Evolutionary conservation across 2,888 invertebrate species (phyloP).

Genomic region (Xylota sylvarum): DNA sequence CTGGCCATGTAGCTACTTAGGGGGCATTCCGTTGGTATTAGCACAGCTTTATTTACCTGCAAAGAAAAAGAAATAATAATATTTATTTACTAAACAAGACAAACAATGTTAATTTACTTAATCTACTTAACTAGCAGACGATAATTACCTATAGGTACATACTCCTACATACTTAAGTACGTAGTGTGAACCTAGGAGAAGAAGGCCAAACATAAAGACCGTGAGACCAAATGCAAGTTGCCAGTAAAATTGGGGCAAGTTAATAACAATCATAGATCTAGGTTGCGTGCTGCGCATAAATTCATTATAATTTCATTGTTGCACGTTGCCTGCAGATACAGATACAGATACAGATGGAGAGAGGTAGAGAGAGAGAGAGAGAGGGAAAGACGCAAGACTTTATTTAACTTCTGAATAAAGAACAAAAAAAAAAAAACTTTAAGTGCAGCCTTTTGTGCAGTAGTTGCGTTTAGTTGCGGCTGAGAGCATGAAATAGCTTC

Average conservation of each 20-base stretch:
- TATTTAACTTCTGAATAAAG: slow-evolving; percentile 46
- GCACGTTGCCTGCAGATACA: background rate
- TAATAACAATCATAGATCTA: slow-evolving; percentile 51
- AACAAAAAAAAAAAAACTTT: slow-evolving; percentile 39
- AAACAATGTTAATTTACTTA: slow-evolving; percentile 54
- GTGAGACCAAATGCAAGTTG: slow-evolving; percentile 58
- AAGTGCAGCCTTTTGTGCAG: slow-evolving; percentile 47
- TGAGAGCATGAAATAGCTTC: slow-evolving; percentile 34
- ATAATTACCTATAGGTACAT: background rate
- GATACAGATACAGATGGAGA: background rate
- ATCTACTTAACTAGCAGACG: slow-evolving; percentile 53
- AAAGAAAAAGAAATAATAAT: slow-evolving; percentile 35
- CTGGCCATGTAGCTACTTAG: background rate
- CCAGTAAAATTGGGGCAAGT: slow-evolving; percentile 47
- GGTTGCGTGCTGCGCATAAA: slow-evolving; percentile 66
- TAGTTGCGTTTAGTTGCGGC: slow-evolving; percentile 49
- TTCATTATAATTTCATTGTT: slow-evolving; percentile 61
- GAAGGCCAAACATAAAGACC: slow-evolving; percentile 33
- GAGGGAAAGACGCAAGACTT: too few species aligned
- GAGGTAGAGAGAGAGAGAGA: background rate
- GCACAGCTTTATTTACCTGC: slow-evolving; percentile 53
- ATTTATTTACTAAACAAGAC: slow-evolving; percentile 32
- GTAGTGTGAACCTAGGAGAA: background rate
- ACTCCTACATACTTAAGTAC: too few species aligned
- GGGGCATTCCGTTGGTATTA: slow-evolving; percentile 10